Percentiles rank a stretch among this genome's conserved stretches.
phyloP scores from a whole-genome alignment of 37 sponge, comb jelly and placozoan species.

The Spongilla lacustris region DNA sequence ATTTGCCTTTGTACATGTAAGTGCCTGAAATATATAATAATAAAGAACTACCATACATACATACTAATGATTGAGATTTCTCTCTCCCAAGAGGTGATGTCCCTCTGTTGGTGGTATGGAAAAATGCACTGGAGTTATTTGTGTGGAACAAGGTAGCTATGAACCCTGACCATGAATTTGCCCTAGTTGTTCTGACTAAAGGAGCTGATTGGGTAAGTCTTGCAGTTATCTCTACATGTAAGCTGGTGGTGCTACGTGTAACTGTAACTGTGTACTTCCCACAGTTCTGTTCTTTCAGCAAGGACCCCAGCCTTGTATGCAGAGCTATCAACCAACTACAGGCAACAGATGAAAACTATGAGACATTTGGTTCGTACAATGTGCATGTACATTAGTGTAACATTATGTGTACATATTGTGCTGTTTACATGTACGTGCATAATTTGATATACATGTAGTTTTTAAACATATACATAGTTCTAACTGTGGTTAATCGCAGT shows the following conservation, averaged over 20 bases:
- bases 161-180: slow-evolving; percentile 78
- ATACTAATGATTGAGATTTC: background rate
- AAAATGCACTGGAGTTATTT: slow-evolving; percentile 76
- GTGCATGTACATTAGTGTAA: too few species aligned
- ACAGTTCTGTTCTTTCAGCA: slow-evolving; percentile 71
- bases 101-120: slow-evolving; percentile 54
- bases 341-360: slow-evolving; percentile 35
- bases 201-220: slow-evolving; percentile 61
- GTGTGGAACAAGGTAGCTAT: slow-evolving; percentile 67
- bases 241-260: too few species aligned
- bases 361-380: slow-evolving; percentile 58
- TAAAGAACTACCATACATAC: too few species aligned
- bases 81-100: slow-evolving; percentile 32
- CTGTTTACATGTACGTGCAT: too few species aligned
- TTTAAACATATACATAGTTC: too few species aligned
- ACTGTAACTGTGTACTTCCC: too few species aligned
- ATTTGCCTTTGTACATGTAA: too few species aligned
- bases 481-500: too few species aligned
- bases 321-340: slow-evolving; percentile 32
- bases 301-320: slow-evolving; percentile 27
- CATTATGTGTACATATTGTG: too few species aligned
- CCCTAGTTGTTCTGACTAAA: slow-evolving; percentile 58
- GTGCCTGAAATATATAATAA: too few species aligned
- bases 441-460: too few species aligned
- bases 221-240: background rate